Base-by-base conservation (phyloP, 1,140 invertebrate species). In the Drosophila trapezifrons region DNA sequence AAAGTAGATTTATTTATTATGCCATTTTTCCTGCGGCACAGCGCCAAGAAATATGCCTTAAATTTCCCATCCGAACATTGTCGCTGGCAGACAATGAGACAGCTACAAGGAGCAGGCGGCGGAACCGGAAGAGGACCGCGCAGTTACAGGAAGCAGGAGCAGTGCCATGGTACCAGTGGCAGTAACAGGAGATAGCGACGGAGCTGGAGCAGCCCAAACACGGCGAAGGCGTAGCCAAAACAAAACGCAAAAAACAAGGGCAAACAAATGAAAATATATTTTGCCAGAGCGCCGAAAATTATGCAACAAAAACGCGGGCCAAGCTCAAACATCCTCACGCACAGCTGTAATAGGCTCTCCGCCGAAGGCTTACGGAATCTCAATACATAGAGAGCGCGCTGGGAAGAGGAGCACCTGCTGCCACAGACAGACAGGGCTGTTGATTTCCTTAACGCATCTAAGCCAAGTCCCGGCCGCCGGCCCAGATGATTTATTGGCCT, bases 1-100 rank as follows among this genome's bases (percentile, higher is more conserved):
- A 85, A 78, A n/a, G n/a, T n/a, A n/a, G n/a, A n/a, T n/a, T 87
- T 87, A 87, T 87, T 89, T 87, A 87, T 87, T 80, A 84, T 89
- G 80, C 79, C 73, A 84, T 89, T 84, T 84, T 84, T 71, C 73
- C 76, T 67, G 80, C 73, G 84, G 76, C 83, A 80, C 69, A 59
- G 80, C 54, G 84, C 83, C 84, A 80, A 87, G 72, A 87, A 87
- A 83, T 83, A 89, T 87, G 83, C 84, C 76, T 89, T 73, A 89
- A 85, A 78, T 86, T 84, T 83, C 52, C 63, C 58, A 71, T 71
- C 47, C 58, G 72, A 59, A 57, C 65, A 59, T 70, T 59, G 55
- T 58, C 49, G 46, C 63, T 80, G 49, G 40, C 72, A 71, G 54
- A 65, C 76, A 78, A 66, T 64, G 73, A 66, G 73, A 65, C 67